Evolutionary conservation across 1,140 invertebrate species (phyloP), one percentile per base, ranked within the genome.

Genomic region (Monochamus saltuarius): DNA sequence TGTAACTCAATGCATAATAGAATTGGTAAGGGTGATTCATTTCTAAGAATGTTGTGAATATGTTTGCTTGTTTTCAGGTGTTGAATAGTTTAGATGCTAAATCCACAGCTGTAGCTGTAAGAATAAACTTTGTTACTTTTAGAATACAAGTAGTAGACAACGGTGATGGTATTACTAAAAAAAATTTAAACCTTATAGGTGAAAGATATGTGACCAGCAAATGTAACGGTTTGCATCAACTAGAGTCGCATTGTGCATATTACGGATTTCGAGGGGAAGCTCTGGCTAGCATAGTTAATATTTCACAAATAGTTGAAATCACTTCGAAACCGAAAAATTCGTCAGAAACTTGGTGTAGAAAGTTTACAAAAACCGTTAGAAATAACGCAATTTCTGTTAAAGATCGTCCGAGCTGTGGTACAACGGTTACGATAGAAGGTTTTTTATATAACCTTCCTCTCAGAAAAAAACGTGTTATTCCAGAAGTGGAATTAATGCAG

Each of bases 71-170:
- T 65, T 78, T 77, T 45, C 61, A 84, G 83, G 78, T 84, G n/a
- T 78, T 84, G 53, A 88, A 88, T 75, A 78, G 83, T 39, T 70
- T 88, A 55, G 86, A 88, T 78, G 85, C 86, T 38, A 76, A 79
- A 54, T 79, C 85, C 4, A 82, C 79, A 16, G 83, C 83, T 36
- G 80, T 88, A 53, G 85, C 85, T 39, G 76, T 87, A 39, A 75
- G 86, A 67, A 62, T 88, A 8, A 78, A 86, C 69, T 73, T 87
- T 22, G 58, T 77, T 40, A 80, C 78, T 56, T 81, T 80, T 66
- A 80, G 79, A 61, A 77, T 89, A 56, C 84, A 87, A 78, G 83
- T 88, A 8, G 78, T 87, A 40, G 87, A 89, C 65, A 87, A 89
- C 79, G 87, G 87, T 4, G 49, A 55, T 62, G 87, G 87, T 17